Base-by-base conservation (phyloP, 2,113 vertebrate genomes). In the Ailuropoda melanoleuca region DNA sequence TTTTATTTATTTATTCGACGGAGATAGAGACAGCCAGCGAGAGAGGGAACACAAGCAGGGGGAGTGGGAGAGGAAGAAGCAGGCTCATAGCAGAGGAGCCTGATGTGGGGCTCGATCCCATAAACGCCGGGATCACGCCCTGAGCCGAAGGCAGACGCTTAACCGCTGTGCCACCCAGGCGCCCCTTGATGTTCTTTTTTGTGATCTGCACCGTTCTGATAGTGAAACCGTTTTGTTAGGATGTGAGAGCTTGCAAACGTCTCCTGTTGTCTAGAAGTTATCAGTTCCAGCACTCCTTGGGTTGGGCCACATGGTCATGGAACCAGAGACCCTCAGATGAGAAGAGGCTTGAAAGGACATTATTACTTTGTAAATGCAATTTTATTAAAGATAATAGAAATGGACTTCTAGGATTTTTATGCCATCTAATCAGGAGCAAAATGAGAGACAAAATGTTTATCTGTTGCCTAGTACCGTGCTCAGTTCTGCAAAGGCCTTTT, bases 281-380 rank as follows among this genome's bases (percentile, higher is more conserved):
- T 86, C 62, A 11, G 46, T 31, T 93, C 87, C 4, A 37, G 37
- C 34, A 72, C 15, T 78, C 56, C 37, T 87, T 85, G 55, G 10
- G 37, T 10, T 85, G n/a, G 87, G 34, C 60, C 68, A 86, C 23
- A 3, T 81, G 70, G 29, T 70, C 29, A 29, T 13, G 62, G 37
- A 75, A 55, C 37, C 66, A 95, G 66, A 95, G 72, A 78, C 53
- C 26, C 66, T 91, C 50, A 17, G n/a, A 64, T 66, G 11, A 78
- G 53, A 96, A 72, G 53, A 70, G 60, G 7, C 21, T 37, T 3
- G 5, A 78, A 90, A 50, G 78, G 50, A 88, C 39, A 50, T 90
- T 83, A 68, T 83, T 17, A 43, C 48, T 92, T 97, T 66, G 37
- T 90, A 55, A 78, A 46, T 92, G 50, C n/a, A 66, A 90, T 81